phyloP scores from a whole-genome alignment of 2,113 vertebrate genomes.

The Marmota flaviventris region DNA sequence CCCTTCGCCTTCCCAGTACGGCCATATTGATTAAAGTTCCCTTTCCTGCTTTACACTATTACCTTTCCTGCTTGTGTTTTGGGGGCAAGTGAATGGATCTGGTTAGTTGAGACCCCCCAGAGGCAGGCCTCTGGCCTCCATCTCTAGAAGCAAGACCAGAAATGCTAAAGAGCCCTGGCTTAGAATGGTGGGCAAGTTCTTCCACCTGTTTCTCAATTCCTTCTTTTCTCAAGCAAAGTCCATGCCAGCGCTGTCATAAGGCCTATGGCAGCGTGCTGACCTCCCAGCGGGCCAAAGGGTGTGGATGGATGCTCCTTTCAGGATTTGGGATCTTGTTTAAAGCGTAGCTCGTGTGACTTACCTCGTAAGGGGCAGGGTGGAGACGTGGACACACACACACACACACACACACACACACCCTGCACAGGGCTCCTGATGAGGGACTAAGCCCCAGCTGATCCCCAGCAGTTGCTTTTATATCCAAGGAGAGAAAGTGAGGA shows the following conservation, averaged over 20 bases:
- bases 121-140: no score
- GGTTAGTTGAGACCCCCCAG: no score
- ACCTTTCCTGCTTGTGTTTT: no score
- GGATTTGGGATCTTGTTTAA: not conserved
- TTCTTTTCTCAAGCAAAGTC: not conserved
- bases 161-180: not conserved
- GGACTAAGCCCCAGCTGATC: not conserved
- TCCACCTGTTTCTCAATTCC: not conserved
- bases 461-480: not conserved
- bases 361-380: not conserved
- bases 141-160: not conserved
- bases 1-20: no score
- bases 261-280: not conserved
- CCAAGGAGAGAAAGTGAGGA: not conserved
- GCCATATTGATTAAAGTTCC: no score
- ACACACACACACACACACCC: not conserved
- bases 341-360: not conserved
- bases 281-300: rapidly evolving
- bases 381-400: not conserved
- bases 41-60: no score
- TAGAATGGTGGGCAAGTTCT: not conserved
- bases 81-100: no score
- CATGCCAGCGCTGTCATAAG: rapidly evolving
- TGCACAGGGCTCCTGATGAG: not conserved
- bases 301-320: not conserved